Evolutionary conservation across 1,140 invertebrate species (phyloP), one percentile per base, ranked within the genome.

Genomic region (Neodiprion lecontei): DNA sequence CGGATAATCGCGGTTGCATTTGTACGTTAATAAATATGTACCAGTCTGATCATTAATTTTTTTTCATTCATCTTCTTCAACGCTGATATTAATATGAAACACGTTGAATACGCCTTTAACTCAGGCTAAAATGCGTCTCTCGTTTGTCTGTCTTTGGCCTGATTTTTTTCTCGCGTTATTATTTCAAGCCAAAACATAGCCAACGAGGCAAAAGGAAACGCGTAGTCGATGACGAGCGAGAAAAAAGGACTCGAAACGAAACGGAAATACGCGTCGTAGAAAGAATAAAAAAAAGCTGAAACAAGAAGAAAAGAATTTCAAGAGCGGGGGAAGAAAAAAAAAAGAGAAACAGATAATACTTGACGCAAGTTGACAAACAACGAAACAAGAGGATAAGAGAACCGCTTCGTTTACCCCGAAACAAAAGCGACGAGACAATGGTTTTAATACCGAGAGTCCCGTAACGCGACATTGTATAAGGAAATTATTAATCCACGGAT

Each of bases 401-500:
- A 61, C 53, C 53, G n/a, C 53, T 61, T 61, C 53, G 53, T 12
- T 61, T 61, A 17, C n/a, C 53, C 11, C 53, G 53, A 61, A 17
- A 61, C 53, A 61, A 61, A 61, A 61, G 53, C 11, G n/a, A 61
- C 53, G 11, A 61, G 53, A 61, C 53, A 61, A 61, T 61, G 53
- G 53, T 9, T 61, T 61, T 61, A 61, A 61, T 61, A 61, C 53
- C 53, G 53, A 61, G 53, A 61, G 28, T 40, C 28, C 5, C 28
- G 28, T 40, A 40, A 40, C 53, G n/a, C 53, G 11, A 61, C 53
- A 17, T 61, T 12, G 53, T 12, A 61, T 61, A 61, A 61, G 53
- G n/a, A 61, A 61, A 61, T 61, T 61, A 61, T 61, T 61, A 17
- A 61, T 61, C 53, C 53, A 14, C 53, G 53, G 53, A 61, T 61